Percentiles rank a stretch among this genome's conserved stretches.
These are phyloP conservation scores for Drosophila pallidifrons DNA, from an alignment of 1,140 invertebrate species.

Conservation along the genomic window DNA sequence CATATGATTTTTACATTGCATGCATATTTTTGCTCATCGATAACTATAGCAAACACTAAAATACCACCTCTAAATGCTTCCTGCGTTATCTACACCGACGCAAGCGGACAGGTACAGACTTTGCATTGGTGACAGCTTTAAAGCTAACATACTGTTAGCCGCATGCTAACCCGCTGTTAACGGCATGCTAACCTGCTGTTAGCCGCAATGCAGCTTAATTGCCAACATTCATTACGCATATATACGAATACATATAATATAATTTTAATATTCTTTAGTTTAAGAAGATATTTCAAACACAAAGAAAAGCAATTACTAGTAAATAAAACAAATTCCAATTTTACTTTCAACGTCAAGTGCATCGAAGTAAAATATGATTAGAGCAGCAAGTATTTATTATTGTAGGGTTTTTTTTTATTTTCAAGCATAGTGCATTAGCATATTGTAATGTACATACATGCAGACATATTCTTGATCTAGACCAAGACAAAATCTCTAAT, in stretches of 20 bases:
- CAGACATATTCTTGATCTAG: not conserved
- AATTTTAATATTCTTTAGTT: slow-evolving; percentile 13
- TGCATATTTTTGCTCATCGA: slow-evolving; percentile 44
- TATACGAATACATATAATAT: not conserved
- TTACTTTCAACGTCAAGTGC: slow-evolving; percentile 29
- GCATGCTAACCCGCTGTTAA: slow-evolving; percentile 32
- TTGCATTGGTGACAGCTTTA: slow-evolving; percentile 30
- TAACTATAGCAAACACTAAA: slow-evolving; percentile 85
- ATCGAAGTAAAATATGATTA: slow-evolving; percentile 67
- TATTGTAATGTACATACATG: slow-evolving; percentile 2
- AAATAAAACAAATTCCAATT: slow-evolving; percentile 21
- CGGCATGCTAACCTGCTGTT: slow-evolving; percentile 35
- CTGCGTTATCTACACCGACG: slow-evolving; percentile 97
- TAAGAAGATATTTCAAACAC: slow-evolving; percentile 17
- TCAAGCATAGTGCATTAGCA: not conserved
- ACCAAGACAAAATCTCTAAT: no score
- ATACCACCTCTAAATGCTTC: slow-evolving; percentile 94
- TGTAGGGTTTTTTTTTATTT: not conserved
- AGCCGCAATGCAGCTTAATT: slow-evolving; percentile 25
- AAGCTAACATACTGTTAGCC: slow-evolving; percentile 27
- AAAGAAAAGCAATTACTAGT: slow-evolving; percentile 20
- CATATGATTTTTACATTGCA: slow-evolving; percentile 34
- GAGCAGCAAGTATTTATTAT: slow-evolving; percentile 71
- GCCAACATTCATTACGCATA: slow-evolving; percentile 13
- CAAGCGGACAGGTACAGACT: slow-evolving; percentile 94